Percentiles rank a stretch among this genome's conserved stretches.
Evolutionary conservation across 2,113 vertebrate species (phyloP).

Genomic region (Pedionomus torquatus): DNA sequence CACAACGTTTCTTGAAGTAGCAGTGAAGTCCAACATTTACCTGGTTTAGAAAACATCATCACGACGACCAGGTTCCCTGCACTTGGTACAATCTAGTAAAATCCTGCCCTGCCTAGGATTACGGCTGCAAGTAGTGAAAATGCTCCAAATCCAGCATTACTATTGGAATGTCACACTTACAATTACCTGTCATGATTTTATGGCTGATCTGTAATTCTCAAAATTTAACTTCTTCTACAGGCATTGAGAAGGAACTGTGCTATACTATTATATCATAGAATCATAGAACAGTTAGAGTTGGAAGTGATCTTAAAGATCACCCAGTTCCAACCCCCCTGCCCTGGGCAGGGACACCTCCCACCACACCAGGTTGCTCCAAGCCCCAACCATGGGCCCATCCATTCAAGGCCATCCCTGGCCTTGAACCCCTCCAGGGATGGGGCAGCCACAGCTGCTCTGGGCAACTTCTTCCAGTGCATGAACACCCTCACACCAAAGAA

Average conservation of each 20-base stretch:
- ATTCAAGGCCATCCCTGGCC: no score
- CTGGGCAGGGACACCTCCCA: no score
- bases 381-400: no score
- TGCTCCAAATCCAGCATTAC: not conserved
- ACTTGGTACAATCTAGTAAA: not conserved
- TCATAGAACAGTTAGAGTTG: no score
- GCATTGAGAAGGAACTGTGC: not conserved
- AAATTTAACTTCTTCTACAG: not conserved
- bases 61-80: not conserved
- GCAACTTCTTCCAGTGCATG: no score
- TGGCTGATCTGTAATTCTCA: not conserved
- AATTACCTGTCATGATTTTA: not conserved
- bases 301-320: no score
- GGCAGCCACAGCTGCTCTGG: no score
- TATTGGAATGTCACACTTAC: not conserved
- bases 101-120: not conserved
- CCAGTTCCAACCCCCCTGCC: no score
- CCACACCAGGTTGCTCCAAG: no score
- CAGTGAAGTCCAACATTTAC: not conserved
- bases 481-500: no score
- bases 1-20: not conserved
- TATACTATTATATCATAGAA: not conserved
- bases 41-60: not conserved
- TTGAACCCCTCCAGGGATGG: no score
- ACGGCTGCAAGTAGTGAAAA: not conserved